Base-by-base conservation (phyloP, 2,113 vertebrate species). In the Lontra canadensis region DNA sequence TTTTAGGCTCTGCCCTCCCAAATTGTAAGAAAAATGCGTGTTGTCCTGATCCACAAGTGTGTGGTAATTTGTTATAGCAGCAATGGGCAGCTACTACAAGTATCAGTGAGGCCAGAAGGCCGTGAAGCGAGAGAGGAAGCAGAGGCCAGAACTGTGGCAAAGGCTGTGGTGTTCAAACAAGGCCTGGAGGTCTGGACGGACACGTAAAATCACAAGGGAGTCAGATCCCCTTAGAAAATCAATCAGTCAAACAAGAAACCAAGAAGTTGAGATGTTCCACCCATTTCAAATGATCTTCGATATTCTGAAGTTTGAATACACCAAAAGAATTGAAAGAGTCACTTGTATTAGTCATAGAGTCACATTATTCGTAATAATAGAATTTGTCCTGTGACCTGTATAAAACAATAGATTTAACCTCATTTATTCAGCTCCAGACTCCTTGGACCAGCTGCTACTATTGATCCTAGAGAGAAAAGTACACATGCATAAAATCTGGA, bases 281-380 rank as follows among this genome's bases (percentile, higher is more conserved):
- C 12, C 52, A 83, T 39, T 76, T 95, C 17, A 67, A 93, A n/a
- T 47, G 29, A 29, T 78, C 26, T 95, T 71, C 49, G 65, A 61
- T 47, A 87, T 65, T 88, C 49, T 25, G 14, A 88, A 93, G n/a
- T 88, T 74, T 79, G 52, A 90, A 73, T 80, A 59, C 47, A 25
- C 4, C 8, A 52, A 81, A 91, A 93, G 4, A 80, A 85, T 74
- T 73, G 49, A 39, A 76, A 63, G 52, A 42, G 5, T 61, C n/a
- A 55, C 44, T 73, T 34, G 55, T 42, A 88, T n/a, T 36, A 34
- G 34, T 44, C 26, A 31, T 78, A 44, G 26, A 76, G 15, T 47
- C 42, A 31, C 14, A 31, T 47, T 47, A 47, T 31, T 47, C 15
- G 31, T 78, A 31, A 42, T 47, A 74, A 36, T 13, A 25, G 4